Evolutionary conservation across 2,797 vertebrate species (phyloP).

Genomic region (Megaceryle alcyon): DNA sequence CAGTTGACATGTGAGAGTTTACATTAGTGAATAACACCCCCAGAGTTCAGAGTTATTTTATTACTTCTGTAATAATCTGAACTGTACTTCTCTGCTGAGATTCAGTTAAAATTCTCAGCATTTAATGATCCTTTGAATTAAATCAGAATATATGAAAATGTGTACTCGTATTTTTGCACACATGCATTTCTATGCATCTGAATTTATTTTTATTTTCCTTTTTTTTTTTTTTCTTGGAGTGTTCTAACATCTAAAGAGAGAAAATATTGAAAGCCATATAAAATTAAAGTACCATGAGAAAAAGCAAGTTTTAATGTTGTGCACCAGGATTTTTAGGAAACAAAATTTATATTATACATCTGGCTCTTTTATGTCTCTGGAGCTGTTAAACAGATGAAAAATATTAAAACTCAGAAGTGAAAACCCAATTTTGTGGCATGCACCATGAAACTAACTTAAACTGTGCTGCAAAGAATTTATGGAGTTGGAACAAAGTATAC

Average conservation of each 20-base stretch:
- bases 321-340: not conserved
- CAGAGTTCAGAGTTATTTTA: conserved; percentile 35
- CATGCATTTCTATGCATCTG: not conserved
- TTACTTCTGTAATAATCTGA: conserved; percentile 4
- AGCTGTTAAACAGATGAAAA: not conserved
- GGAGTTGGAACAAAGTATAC: not conserved
- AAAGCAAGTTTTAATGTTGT: not conserved
- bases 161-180: not conserved
- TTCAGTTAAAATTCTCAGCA: not conserved
- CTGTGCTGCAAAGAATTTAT: not conserved
- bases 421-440: not conserved
- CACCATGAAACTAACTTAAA: not conserved
- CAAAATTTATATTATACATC: not conserved
- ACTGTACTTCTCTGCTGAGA: not conserved
- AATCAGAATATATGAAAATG: not conserved
- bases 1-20: not conserved
- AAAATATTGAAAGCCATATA: not conserved
- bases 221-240: not conserved
- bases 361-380: not conserved
- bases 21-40: not conserved
- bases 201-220: not conserved
- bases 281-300: not conserved
- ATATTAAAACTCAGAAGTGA: not conserved
- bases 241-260: not conserved
- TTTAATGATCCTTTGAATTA: not conserved